These are phyloP conservation scores for Cassiopea xamachana DNA, from an alignment of 30 jellyfish, hydroid and myxozoan genomes.

Conservation along the genomic window DNA sequence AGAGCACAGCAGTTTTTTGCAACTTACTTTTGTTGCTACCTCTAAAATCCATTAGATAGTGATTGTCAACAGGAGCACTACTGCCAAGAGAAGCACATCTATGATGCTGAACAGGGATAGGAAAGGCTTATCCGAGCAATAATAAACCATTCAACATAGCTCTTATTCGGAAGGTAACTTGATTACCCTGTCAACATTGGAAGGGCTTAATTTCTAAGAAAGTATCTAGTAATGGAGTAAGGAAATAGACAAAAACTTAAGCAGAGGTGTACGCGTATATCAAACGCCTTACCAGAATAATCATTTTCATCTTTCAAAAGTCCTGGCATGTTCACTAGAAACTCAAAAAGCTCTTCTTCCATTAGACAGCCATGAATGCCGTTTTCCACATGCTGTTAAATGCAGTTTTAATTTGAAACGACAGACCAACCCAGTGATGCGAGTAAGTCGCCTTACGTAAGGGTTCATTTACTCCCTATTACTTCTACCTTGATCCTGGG, in stretches of 20 bases:
- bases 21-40: too few relatives aligned
- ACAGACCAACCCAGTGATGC: slow-evolving; percentile 62
- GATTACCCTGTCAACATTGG: too few relatives aligned
- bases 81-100: too few relatives aligned
- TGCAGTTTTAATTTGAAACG: background rate
- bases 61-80: too few relatives aligned
- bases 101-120: too few relatives aligned
- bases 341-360: slow-evolving; percentile 58
- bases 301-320: slow-evolving; percentile 68
- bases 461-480: slow-evolving; percentile 67
- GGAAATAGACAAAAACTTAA: background rate
- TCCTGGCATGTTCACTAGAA: slow-evolving; percentile 80
- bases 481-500: slow-evolving; percentile 9
- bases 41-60: too few relatives aligned
- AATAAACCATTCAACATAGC: too few relatives aligned
- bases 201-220: too few relatives aligned
- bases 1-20: too few relatives aligned
- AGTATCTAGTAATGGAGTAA: too few relatives aligned
- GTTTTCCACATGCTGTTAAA: slow-evolving; percentile 1
- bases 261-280: background rate
- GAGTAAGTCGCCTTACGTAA: slow-evolving; percentile 53
- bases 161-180: too few relatives aligned
- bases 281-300: slow-evolving; percentile 38
- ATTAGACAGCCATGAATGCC: slow-evolving; percentile 61
- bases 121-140: too few relatives aligned